These are phyloP conservation scores for Erebia epiphron DNA, from an alignment of 2,888 invertebrate genomes.

Conservation along the genomic window DNA sequence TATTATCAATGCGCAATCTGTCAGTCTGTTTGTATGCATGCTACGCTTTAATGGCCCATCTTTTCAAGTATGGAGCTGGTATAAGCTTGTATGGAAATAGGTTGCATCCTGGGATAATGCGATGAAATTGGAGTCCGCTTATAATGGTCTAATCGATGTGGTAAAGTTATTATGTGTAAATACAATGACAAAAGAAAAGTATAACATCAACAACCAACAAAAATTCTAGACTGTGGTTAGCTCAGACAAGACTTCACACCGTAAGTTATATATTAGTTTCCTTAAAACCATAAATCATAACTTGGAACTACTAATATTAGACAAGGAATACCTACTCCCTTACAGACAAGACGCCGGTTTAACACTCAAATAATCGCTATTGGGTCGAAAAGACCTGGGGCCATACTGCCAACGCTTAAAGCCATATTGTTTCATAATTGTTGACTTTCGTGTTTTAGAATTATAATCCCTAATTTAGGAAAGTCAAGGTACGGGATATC, in stretches of 20 bases:
- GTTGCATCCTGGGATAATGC: too few species aligned
- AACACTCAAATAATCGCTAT: slow-evolving; percentile 4
- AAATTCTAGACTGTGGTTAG: slow-evolving; percentile 8
- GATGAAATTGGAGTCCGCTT: too few species aligned
- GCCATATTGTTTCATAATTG: too few species aligned
- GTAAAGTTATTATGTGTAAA: neutral
- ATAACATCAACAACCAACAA: neutral
- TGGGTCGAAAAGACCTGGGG: neutral
- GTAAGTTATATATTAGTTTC: slow-evolving; percentile 21
- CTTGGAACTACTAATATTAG: slow-evolving; percentile 26
- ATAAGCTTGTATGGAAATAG: too few species aligned
- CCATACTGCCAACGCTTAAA: neutral
- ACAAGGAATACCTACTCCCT: slow-evolving; percentile 26
- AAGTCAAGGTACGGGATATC: too few species aligned
- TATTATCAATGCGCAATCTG: too few species aligned
- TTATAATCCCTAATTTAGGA: too few species aligned
- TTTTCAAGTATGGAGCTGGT: too few species aligned
- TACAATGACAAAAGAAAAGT: neutral
- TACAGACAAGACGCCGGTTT: slow-evolving; percentile 13
- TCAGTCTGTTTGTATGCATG: too few species aligned
- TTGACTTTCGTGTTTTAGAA: too few species aligned
- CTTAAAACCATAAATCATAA: slow-evolving; percentile 25
- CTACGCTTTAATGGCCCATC: too few species aligned
- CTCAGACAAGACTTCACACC: slow-evolving; percentile 9
- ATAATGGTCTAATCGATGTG: too few species aligned